Base-by-base conservation (phyloP, 2,888 invertebrate species). In the Gisinianus flammeolus region DNA sequence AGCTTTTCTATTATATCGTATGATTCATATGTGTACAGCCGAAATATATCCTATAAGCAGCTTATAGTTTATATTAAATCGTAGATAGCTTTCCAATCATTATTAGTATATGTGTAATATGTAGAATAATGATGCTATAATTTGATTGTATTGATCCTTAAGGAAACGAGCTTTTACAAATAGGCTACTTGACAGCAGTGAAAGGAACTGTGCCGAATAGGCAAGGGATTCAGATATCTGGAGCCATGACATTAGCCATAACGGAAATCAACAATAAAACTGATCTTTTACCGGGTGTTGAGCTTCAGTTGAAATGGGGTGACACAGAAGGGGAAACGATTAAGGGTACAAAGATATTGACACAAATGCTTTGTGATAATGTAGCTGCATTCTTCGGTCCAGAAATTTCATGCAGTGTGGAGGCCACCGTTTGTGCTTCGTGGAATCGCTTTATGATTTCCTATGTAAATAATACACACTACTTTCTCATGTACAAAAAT, bases 381-480 rank as follows among this genome's bases (percentile, higher is more conserved):
- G 94, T 96, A 76, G 92, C 93, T 44, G 96, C 94, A 72, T 96
- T 97, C 90, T 95, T 98, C 87, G 98, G 98, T 3, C 97, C 97
- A 1, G 98, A 98, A 88, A 95, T 96, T 79, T 91, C 92, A 73
- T 98, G 98, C 88, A 91, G 93, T 86, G 95, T 96, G n/a, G 97
- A 97, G 88, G 96, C 97, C 75, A 94, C 95, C 85, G 92, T 98
- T 75, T 93, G 97, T 30, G 95, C 97, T 86, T 93, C 97, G 67
- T 91, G 94, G 87, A 96, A 97, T 89, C 91, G 97, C 86, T 97
- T 97, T 79, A 97, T 98, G 95, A 94, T 98, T 87, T 95, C 96
- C 87, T 97, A 97, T 88, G 97, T 97, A 89, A 93, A 97, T 92
- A 30, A 64, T 35, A 12, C 24, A 30, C 31, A 54, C n/a, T n/a